Evolutionary conservation across 2,797 vertebrate genomes (phyloP).

Genomic region (Muscicapa comitata): DNA sequence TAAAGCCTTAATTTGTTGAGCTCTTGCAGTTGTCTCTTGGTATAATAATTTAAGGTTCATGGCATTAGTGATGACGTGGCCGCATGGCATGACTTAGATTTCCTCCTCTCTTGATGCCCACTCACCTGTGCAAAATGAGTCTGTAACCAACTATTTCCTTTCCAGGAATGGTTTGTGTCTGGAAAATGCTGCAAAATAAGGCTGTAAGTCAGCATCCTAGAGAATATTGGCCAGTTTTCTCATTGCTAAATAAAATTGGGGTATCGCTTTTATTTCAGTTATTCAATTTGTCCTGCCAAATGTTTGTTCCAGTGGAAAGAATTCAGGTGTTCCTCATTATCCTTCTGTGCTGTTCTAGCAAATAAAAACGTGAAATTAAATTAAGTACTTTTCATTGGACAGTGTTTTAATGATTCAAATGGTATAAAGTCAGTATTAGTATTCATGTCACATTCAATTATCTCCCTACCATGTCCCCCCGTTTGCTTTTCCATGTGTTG

Average conservation of each 20-base stretch:
- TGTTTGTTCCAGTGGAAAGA: not conserved
- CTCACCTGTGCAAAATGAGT: not conserved
- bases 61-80: not conserved
- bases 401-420: slow-evolving; percentile 49
- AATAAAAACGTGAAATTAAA: slow-evolving; percentile 60
- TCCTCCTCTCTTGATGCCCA: not conserved
- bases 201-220: not conserved
- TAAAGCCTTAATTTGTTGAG: not conserved
- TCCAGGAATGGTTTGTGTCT: not conserved
- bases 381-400: slow-evolving; percentile 46
- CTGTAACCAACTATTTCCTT: not conserved
- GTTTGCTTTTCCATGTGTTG: slow-evolving; percentile 76
- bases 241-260: not conserved
- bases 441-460: slow-evolving; percentile 81
- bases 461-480: slow-evolving; percentile 72
- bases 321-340: slow-evolving; percentile 18
- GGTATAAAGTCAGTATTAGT: slow-evolving; percentile 76
- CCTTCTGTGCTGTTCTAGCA: not conserved
- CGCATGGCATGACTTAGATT: not conserved
- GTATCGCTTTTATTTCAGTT: not conserved
- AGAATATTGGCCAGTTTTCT: not conserved
- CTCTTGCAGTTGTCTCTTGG: not conserved
- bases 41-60: not conserved
- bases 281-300: not conserved
- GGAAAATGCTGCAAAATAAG: not conserved